These are phyloP conservation scores for Buceros bicornis DNA, from an alignment of 2,797 vertebrate genomes.

Conservation along the genomic window DNA sequence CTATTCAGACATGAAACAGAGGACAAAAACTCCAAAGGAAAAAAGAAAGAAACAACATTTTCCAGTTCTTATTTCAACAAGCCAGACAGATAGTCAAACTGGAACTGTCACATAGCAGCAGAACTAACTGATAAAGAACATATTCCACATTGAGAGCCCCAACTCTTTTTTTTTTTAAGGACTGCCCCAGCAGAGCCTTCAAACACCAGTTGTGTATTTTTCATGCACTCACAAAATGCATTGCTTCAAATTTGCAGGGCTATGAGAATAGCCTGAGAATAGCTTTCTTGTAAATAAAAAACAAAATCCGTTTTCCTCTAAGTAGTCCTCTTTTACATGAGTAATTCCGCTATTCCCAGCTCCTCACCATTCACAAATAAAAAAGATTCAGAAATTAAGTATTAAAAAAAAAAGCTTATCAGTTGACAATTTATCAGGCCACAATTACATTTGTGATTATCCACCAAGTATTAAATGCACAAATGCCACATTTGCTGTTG, in stretches of 20 bases:
- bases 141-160: background rate
- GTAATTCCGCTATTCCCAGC: background rate
- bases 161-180: constrained; percentile 28
- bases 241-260: background rate
- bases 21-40: background rate
- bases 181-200: background rate
- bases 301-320: background rate
- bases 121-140: background rate
- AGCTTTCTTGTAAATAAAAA: background rate
- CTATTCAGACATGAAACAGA: background rate
- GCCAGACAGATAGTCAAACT: background rate
- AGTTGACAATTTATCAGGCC: background rate
- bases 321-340: background rate
- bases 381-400: background rate
- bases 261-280: background rate
- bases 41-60: background rate
- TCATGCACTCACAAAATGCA: background rate
- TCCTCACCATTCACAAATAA: background rate
- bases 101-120: background rate
- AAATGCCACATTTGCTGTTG: background rate
- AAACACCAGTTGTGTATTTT: rapidly evolving
- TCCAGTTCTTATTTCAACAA: background rate
- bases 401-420: background rate
- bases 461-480: background rate
- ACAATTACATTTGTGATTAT: background rate